These are phyloP conservation scores for Malacosoma neustria DNA, from an alignment of 2,888 invertebrate genomes.

Conservation along the genomic window DNA sequence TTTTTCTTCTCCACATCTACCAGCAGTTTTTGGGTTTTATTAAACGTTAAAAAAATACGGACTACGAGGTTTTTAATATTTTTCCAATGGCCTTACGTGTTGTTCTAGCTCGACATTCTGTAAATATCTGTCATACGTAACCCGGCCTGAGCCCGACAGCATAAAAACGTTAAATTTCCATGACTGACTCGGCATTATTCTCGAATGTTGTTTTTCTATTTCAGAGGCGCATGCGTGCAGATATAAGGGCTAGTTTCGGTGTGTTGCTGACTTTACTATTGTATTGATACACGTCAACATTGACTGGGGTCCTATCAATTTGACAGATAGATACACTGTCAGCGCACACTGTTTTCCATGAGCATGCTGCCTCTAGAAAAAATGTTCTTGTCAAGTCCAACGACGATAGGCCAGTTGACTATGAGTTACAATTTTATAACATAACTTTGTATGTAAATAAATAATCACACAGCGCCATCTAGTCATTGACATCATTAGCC, in stretches of 20 bases:
- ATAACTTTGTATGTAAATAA: too few species aligned
- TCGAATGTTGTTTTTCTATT: constrained; percentile 63
- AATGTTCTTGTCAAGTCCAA: too few species aligned
- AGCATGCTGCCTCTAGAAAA: constrained; percentile 69
- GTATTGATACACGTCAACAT: constrained; percentile 22
- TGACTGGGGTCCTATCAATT: constrained; percentile 27
- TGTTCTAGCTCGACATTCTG: too few species aligned
- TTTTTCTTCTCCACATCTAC: too few species aligned
- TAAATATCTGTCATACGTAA: constrained; percentile 23
- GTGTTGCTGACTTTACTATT: constrained; percentile 60
- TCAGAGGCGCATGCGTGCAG: constrained; percentile 75
- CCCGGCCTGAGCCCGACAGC: constrained; percentile 34
- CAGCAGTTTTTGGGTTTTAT: too few species aligned
- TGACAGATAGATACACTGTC: constrained; percentile 44
- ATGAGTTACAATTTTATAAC: too few species aligned
- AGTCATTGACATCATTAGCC: too few species aligned
- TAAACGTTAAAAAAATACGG: too few species aligned
- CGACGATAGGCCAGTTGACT: too few species aligned
- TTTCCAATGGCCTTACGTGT: too few species aligned
- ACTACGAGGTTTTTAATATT: too few species aligned
- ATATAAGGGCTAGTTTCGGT: constrained; percentile 66
- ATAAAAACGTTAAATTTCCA: constrained; percentile 58
- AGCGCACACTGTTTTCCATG: constrained; percentile 65
- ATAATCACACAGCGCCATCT: too few species aligned
- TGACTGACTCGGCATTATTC: constrained; percentile 73